phyloP scores from a whole-genome alignment of 35 echinoderm and acorn worm species.

The Holothuria glaberrima region DNA sequence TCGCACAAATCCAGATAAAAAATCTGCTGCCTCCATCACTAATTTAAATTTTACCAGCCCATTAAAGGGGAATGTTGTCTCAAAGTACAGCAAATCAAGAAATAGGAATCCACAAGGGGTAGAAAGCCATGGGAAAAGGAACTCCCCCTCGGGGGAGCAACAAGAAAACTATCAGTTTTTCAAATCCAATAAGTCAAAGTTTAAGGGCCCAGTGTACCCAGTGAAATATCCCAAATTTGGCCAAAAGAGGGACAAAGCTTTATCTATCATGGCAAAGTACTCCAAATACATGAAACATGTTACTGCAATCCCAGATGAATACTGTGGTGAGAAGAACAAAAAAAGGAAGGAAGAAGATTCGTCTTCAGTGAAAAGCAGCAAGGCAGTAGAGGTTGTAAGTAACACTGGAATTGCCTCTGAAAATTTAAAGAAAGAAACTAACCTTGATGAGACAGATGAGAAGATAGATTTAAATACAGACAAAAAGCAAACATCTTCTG shows the following conservation, averaged over 20 bases:
- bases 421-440: neutral
- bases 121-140: neutral
- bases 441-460: neutral
- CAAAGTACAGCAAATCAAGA: constrained; percentile 38
- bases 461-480: neutral
- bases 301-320: neutral
- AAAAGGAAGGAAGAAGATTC: neutral
- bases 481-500: neutral
- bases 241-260: constrained; percentile 46
- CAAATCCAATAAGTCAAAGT: constrained; percentile 3
- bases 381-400: neutral
- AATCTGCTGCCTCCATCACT: neutral
- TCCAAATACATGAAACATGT: constrained; percentile 61
- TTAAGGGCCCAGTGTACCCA: neutral
- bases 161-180: neutral
- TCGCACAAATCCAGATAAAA: neutral
- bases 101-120: neutral
- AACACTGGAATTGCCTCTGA: neutral
- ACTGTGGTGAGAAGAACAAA: neutral
- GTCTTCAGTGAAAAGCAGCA: neutral
- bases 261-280: constrained; percentile 63
- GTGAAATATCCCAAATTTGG: constrained; percentile 48
- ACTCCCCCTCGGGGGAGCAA: too few species aligned
- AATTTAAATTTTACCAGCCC: neutral
- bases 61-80: neutral